Conservation (phyloP, 2,113 vertebrate genomes). For the Crotalus viridis region DNA sequence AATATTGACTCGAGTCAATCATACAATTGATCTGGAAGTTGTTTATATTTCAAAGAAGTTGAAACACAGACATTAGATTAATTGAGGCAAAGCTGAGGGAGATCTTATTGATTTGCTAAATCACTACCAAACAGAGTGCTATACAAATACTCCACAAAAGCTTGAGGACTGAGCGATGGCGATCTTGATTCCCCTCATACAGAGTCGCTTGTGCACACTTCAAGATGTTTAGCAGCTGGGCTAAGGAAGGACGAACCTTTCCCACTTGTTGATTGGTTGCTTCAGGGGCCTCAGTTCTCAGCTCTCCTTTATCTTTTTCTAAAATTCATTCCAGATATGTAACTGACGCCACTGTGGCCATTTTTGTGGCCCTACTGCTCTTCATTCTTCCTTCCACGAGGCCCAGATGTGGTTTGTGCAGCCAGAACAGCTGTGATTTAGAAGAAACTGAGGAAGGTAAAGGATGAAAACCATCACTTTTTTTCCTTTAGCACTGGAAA, state of each 20-base stretch:
- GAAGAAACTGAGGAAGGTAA: constrained; percentile 73
- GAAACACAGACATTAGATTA: neutral
- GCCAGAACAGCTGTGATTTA: constrained; percentile 57
- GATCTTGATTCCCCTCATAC: neutral
- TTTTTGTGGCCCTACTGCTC: constrained; percentile 83
- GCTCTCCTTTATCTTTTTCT: neutral
- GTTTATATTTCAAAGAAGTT: neutral
- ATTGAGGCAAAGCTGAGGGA: neutral
- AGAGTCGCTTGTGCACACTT: neutral
- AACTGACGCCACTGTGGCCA: constrained; percentile 84
- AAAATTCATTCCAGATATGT: constrained; percentile 73
- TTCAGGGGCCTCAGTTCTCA: neutral
- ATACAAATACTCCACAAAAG: neutral
- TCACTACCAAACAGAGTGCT: neutral
- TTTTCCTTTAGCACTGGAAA: neutral
- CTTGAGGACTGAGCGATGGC: neutral
- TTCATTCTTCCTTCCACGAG: constrained; percentile 86
- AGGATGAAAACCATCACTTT: neutral
- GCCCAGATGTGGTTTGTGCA: constrained; percentile 73
- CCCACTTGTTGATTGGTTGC: neutral
- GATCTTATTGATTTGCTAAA: neutral
- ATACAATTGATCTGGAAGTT: neutral
- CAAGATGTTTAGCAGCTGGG: neutral
- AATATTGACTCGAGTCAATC: neutral
- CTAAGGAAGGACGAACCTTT: neutral